A percentile compares a stretch with the other conserved stretches of the same genome.
phyloP scores from a whole-genome alignment of 1,140 invertebrate species.

The Pseudomyrmex pallidus region DNA sequence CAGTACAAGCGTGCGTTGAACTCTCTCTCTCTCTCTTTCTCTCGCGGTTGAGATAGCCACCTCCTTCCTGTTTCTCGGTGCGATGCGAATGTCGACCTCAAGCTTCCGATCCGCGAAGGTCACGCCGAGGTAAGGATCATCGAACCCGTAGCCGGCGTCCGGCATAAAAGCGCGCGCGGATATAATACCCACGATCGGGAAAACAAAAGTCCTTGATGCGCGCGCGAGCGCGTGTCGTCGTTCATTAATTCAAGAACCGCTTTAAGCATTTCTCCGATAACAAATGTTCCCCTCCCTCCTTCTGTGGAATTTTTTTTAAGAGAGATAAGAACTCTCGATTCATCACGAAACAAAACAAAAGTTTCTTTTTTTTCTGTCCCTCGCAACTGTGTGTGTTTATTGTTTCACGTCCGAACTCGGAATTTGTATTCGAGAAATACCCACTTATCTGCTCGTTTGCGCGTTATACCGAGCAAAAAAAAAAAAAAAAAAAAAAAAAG shows the following conservation, averaged over 20 bases:
- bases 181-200: constrained; percentile 15
- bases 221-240: background rate
- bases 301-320: background rate
- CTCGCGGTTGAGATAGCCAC: constrained; percentile 62
- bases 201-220: constrained; percentile 23
- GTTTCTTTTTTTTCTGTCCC: too few species aligned
- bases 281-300: too few species aligned
- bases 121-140: constrained; percentile 69
- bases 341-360: background rate
- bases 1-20: constrained; percentile 76
- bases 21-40: constrained; percentile 70
- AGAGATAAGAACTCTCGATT: background rate
- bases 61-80: constrained; percentile 72
- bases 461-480: too few species aligned
- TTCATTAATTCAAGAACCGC: constrained; percentile 1
- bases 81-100: constrained; percentile 79
- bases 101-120: constrained; percentile 76
- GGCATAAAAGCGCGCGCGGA: constrained; percentile 20
- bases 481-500: too few species aligned
- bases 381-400: too few species aligned
- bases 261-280: background rate
- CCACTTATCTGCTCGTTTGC: too few species aligned
- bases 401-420: too few species aligned
- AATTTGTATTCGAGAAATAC: too few species aligned
- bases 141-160: constrained; percentile 36